phyloP scores from a whole-genome alignment of 2,797 vertebrate species.

The Pipistrellus nathusii region DNA sequence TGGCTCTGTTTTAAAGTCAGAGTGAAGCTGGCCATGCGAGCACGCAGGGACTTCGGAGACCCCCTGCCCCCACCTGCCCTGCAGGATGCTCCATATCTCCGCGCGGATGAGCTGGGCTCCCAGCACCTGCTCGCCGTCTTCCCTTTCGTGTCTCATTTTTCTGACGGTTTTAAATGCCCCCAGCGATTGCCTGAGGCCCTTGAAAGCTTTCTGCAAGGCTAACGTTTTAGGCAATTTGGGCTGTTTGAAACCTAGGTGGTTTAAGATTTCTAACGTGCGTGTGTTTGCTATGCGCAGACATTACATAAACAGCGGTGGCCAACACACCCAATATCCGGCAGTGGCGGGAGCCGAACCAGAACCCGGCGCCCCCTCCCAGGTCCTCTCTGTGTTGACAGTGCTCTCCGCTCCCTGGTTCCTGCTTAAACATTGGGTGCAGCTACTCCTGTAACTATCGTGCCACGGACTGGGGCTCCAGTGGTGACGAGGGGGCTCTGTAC shows the following conservation, averaged over 20 bases:
- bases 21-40: not conserved
- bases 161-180: not conserved
- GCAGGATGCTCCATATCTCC: not conserved
- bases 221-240: not conserved
- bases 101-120: not conserved
- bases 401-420: not conserved
- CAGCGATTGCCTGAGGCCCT: not conserved
- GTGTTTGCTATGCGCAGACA: fast-evolving
- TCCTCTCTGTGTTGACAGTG: not conserved
- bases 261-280: not conserved
- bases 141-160: not conserved
- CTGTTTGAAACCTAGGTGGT: not conserved
- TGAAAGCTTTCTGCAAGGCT: not conserved
- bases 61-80: fast-evolving
- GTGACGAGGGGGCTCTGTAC: not conserved
- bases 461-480: fast-evolving
- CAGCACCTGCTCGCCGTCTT: not conserved
- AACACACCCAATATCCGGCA: not conserved
- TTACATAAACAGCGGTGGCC: not conserved
- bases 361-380: not conserved
- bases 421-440: not conserved
- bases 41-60: not conserved
- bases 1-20: not conserved
- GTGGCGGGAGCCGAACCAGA: not conserved
- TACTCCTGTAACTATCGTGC: not conserved